Conservation (phyloP, 64 coral and sea anemone genomes). For the Platygyra sinensis region DNA sequence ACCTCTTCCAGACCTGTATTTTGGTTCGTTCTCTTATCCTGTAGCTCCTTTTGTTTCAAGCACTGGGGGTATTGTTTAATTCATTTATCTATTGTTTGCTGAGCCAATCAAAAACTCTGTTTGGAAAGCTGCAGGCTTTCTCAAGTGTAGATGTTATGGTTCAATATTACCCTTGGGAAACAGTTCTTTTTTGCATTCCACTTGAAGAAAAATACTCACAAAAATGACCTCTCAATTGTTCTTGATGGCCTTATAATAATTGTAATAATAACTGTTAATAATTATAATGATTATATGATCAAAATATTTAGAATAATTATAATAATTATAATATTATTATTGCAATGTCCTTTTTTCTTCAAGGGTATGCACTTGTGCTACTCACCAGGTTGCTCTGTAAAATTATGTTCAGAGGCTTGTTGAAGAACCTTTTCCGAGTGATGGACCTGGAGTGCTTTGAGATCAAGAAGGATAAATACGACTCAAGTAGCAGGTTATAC, state of each 20-base stretch:
- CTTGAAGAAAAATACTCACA: too few relatives aligned
- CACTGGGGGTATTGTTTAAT: too few relatives aligned
- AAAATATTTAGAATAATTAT: neutral
- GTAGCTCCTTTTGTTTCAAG: too few relatives aligned
- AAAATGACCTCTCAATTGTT: too few relatives aligned
- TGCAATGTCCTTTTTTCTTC: neutral
- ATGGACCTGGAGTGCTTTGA: conserved; percentile 79
- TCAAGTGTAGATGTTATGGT: neutral
- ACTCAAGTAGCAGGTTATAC: conserved; percentile 66
- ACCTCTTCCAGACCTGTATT: too few relatives aligned
- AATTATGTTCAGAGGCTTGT: conserved; percentile 60
- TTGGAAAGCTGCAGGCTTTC: neutral
- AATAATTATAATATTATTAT: neutral
- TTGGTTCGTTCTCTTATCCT: too few relatives aligned
- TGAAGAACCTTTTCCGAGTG: conserved; percentile 65
- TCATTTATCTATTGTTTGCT: too few relatives aligned
- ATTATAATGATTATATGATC: neutral
- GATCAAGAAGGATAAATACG: conserved; percentile 27
- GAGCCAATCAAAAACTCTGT: neutral
- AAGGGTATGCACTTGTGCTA: conserved; percentile 75
- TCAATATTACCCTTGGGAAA: too few relatives aligned
- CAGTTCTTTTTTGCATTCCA: too few relatives aligned
- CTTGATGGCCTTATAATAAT: neutral
- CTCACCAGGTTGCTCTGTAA: conserved; percentile 74
- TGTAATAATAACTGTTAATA: neutral